A percentile compares a stretch with the other conserved stretches of the same genome.
Evolutionary conservation across 2,113 vertebrate species (phyloP).

Genomic region (Cyphomyrus discorhynchus): DNA sequence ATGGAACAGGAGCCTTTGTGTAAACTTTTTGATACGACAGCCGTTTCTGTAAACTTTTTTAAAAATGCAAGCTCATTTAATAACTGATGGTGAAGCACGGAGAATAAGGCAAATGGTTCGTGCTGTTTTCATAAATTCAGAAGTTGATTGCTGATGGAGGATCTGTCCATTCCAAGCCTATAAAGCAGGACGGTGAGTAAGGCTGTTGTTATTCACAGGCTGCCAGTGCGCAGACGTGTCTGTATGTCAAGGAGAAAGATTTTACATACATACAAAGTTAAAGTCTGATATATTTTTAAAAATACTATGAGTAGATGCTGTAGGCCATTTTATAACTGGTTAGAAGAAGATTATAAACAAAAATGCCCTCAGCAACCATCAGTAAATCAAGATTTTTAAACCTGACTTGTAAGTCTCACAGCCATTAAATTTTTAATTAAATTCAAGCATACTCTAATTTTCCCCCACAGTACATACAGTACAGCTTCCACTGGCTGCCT

Average conservation of each 20-base stretch:
- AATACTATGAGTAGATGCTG: background rate
- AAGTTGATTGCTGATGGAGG: background rate
- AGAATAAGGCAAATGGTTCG: background rate
- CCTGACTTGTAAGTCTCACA: background rate
- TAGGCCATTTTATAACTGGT: background rate
- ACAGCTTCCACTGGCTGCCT: background rate
- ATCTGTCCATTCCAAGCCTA: background rate
- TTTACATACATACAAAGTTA: background rate
- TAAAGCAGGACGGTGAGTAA: background rate
- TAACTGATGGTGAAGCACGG: background rate
- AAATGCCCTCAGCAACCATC: background rate
- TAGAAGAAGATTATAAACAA: background rate
- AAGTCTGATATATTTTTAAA: background rate
- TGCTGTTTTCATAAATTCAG: background rate
- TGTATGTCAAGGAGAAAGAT: background rate
- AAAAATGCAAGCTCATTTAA: background rate
- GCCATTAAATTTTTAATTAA: background rate
- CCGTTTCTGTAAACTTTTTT: background rate
- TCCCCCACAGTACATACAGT: background rate
- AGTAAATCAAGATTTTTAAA: slow-evolving; percentile 5
- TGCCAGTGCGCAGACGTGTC: background rate
- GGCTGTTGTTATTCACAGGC: background rate
- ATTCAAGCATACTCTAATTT: background rate
- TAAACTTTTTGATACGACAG: background rate
- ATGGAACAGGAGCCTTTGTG: background rate